These are phyloP conservation scores for Stenchaetothrips biformis DNA, from an alignment of 2,888 invertebrate genomes.

Conservation along the genomic window DNA sequence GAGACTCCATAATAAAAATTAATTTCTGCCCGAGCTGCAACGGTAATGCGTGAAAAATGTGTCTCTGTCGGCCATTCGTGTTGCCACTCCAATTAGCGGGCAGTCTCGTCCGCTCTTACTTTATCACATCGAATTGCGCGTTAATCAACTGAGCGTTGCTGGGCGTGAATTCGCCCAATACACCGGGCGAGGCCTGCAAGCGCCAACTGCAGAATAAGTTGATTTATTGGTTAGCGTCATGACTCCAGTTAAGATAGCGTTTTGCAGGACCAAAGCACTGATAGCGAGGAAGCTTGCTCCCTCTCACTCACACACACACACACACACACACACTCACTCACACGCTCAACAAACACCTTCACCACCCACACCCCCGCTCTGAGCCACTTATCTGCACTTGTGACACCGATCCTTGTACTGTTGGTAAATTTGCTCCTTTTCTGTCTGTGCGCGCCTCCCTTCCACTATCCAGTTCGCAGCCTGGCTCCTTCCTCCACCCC, in stretches of 20 bases:
- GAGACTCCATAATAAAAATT: not conserved
- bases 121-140: not conserved
- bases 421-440: not conserved
- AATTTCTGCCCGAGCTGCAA: not conserved
- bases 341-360: too few relatives aligned
- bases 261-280: not conserved
- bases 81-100: not conserved
- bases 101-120: not conserved
- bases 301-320: too few relatives aligned
- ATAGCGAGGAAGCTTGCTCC: not conserved
- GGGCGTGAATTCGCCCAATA: not conserved
- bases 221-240: constrained; percentile 4
- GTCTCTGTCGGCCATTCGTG: not conserved
- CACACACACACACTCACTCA: too few relatives aligned
- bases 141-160: not conserved
- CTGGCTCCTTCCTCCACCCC: not conserved
- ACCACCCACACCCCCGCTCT: not conserved
- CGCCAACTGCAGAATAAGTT: constrained; percentile 17
- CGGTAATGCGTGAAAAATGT: not conserved
- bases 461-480: not conserved
- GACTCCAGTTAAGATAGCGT: constrained; percentile 20
- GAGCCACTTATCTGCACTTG: constrained; percentile 11
- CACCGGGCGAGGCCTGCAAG: not conserved
- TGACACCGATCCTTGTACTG: not conserved
- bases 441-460: not conserved